These are phyloP conservation scores for Platygyra sinensis DNA, from an alignment of 64 coral and sea anemone species.

Conservation along the genomic window DNA sequence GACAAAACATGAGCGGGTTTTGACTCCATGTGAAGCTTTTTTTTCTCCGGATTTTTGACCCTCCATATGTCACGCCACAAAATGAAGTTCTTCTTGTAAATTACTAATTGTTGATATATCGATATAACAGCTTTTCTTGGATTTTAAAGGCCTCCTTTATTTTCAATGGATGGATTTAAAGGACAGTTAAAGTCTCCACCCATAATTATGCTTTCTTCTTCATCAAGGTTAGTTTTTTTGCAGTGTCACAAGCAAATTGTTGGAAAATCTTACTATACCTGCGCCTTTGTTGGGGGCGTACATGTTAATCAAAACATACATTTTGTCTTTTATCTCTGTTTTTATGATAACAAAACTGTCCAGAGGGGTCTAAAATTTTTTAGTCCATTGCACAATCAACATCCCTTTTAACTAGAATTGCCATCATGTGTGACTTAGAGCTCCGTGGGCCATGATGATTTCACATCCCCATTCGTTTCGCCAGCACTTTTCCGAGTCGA, in stretches of 20 bases:
- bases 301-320: constrained; percentile 32
- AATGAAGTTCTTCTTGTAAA: constrained; percentile 5
- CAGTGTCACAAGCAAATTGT: not conserved
- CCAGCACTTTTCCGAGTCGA: not conserved
- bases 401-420: constrained; percentile 6
- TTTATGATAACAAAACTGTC: constrained; percentile 5
- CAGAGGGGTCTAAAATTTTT: not conserved
- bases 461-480: constrained; percentile 16
- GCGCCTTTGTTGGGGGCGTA: constrained; percentile 19
- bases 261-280: not conserved
- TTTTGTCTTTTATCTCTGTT: not conserved
- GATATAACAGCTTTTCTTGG: not conserved
- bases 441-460: constrained; percentile 5
- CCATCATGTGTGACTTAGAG: not conserved
- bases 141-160: too few relatives aligned
- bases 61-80: constrained; percentile 45
- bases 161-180: too few relatives aligned
- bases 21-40: too few relatives aligned
- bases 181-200: too few relatives aligned
- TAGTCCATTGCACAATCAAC: not conserved
- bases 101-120: not conserved
- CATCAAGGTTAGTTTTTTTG: too few relatives aligned
- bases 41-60: too few relatives aligned
- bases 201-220: too few relatives aligned
- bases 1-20: too few relatives aligned